Conservation (phyloP, 2,888 invertebrate species). For the Adelphocoris suturalis region DNA sequence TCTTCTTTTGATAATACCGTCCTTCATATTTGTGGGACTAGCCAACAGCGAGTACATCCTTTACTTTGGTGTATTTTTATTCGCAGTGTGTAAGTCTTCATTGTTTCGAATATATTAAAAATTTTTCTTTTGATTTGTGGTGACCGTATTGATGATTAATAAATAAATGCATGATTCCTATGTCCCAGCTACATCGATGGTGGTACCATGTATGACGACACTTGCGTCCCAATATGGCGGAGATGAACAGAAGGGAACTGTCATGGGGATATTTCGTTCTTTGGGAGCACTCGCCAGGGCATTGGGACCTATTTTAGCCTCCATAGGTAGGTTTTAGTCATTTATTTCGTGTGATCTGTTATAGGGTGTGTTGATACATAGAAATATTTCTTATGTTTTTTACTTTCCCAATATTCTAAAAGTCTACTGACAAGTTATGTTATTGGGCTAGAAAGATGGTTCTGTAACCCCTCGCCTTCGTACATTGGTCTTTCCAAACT, state of each 20-base stretch:
- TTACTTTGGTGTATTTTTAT: slow-evolving; percentile 91
- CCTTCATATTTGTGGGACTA: slow-evolving; percentile 91
- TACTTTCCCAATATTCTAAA: too few relatives aligned
- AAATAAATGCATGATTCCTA: too few relatives aligned
- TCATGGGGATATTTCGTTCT: slow-evolving; percentile 96
- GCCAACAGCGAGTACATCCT: slow-evolving; percentile 83
- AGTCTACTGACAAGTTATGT: too few relatives aligned
- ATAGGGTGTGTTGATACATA: too few relatives aligned
- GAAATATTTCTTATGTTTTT: too few relatives aligned
- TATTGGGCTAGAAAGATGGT: too few relatives aligned
- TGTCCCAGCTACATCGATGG: slow-evolving; percentile 89
- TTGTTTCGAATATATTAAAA: too few relatives aligned
- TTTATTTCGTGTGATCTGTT: not conserved
- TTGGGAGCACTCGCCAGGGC: slow-evolving; percentile 96
- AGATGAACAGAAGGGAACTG: slow-evolving; percentile 91
- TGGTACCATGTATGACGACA: slow-evolving; percentile 96
- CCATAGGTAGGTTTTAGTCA: slow-evolving; percentile 83
- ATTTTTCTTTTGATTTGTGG: slow-evolving; percentile 32
- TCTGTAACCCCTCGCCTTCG: too few relatives aligned
- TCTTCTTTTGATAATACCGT: slow-evolving; percentile 90
- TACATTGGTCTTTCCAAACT: too few relatives aligned
- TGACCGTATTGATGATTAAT: not conserved
- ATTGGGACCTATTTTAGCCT: slow-evolving; percentile 92
- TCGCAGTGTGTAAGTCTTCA: slow-evolving; percentile 90
- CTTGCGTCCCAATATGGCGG: slow-evolving; percentile 92